These are phyloP conservation scores for Lordiphosa andalusiaca DNA, from an alignment of 2,888 invertebrate genomes.

Conservation along the genomic window DNA sequence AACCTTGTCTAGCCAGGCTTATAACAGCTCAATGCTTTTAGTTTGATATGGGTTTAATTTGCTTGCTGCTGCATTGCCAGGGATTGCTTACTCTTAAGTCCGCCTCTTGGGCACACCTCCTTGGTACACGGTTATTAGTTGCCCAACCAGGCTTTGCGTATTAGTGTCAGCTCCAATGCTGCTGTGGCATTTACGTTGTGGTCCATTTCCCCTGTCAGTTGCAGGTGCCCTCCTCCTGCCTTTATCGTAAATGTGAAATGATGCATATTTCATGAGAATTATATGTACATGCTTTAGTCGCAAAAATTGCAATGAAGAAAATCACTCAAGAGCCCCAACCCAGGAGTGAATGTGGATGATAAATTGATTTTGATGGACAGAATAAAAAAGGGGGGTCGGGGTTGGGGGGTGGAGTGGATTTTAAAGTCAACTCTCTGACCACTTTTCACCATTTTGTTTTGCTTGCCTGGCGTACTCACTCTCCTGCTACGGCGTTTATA, in stretches of 20 bases:
- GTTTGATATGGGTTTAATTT: conserved; percentile 64
- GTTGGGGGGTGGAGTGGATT: too few relatives aligned
- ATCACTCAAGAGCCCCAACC: conserved; percentile 32
- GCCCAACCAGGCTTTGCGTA: conserved; percentile 61
- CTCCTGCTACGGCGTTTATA: conserved; percentile 43
- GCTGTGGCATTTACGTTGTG: conserved; percentile 59
- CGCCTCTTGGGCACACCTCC: conserved; percentile 10
- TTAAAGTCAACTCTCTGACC: neutral
- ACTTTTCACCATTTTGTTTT: conserved; percentile 11
- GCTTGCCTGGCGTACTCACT: neutral
- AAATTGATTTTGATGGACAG: conserved; percentile 51
- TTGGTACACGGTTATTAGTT: conserved; percentile 61
- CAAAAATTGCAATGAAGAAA: conserved; percentile 43
- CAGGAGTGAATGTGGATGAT: conserved; percentile 18
- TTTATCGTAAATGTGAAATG: conserved; percentile 52
- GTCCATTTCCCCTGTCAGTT: conserved; percentile 47
- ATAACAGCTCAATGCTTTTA: conserved; percentile 57
- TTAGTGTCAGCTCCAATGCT: conserved; percentile 67
- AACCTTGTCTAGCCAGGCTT: conserved; percentile 54
- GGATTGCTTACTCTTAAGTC: conserved; percentile 21
- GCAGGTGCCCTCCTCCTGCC: conserved; percentile 28
- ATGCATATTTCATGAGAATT: conserved; percentile 67
- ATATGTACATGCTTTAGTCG: conserved; percentile 32
- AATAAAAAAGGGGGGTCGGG: conserved; percentile 19
- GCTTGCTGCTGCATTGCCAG: conserved; percentile 33